Evolutionary conservation across 2,888 invertebrate species (phyloP).

Genomic region (Gymnocheta viridis): DNA sequence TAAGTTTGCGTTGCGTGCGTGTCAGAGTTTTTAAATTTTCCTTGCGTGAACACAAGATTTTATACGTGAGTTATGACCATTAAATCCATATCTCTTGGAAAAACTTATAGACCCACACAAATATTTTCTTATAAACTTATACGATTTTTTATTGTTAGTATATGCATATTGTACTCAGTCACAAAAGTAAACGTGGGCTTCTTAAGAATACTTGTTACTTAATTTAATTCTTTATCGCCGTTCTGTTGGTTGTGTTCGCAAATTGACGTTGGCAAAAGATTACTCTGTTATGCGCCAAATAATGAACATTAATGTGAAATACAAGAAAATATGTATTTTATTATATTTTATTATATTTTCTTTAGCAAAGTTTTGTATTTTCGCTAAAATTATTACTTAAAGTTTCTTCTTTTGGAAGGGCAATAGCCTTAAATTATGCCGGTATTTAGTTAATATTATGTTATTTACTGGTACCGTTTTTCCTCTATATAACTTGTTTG

Average conservation of each 20-base stretch:
- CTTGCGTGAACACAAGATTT: too few relatives aligned
- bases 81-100: too few relatives aligned
- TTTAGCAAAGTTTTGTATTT: not conserved
- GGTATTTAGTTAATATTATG: constrained; percentile 18
- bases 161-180: not conserved
- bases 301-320: constrained; percentile 62
- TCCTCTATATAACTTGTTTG: not conserved
- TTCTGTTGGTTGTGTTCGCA: constrained; percentile 65
- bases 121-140: too few relatives aligned
- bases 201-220: not conserved
- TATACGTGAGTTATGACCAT: too few relatives aligned
- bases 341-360: constrained; percentile 23
- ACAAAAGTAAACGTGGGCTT: not conserved
- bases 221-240: constrained; percentile 21
- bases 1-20: too few relatives aligned
- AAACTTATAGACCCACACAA: too few relatives aligned
- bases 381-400: constrained; percentile 7
- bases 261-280: constrained; percentile 80
- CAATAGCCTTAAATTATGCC: constrained; percentile 37
- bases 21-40: too few relatives aligned
- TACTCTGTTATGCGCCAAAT: constrained; percentile 73
- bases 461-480: not conserved
- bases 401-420: not conserved
- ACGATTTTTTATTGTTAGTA: not conserved
- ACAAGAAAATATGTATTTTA: constrained; percentile 14